Base-by-base conservation (phyloP, 2,113 vertebrate species). In the Chrysemys picta region DNA sequence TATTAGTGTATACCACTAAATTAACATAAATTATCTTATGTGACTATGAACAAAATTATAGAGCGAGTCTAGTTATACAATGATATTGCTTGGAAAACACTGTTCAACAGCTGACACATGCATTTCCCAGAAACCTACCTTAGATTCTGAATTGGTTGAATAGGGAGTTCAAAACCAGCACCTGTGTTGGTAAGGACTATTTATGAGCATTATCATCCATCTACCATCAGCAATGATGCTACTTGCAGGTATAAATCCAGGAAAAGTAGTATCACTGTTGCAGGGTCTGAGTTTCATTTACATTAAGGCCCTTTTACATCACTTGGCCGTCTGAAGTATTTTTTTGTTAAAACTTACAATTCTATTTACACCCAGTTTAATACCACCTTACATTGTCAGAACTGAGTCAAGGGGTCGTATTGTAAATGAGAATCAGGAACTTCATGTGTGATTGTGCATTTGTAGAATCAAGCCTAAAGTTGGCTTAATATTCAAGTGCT, bases 111-210 rank as follows among this genome's bases (percentile, higher is more conserved):
- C 81, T 85, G 57, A 85, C 80, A 95, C 80, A 96, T 47, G 29
- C 49, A 54, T 92, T 95, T 56, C 75, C 94, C 75, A 90, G 79
- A 98, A 97, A 89, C 25, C 89, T 29, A 88, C 75, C 76, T 95
- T 96, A 87, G 57, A 93, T 85, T 93, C 91, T 50, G 78, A 96
- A 88, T 47, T 90, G 50, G 24, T 50, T 92, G 89, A 88, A 93
- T 87, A 94, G 80, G 80, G 59, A 1, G 4, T 90, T 94, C 53
- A 83, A 93, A 97, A 93, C 31, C 11, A 62, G 38, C 42, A 2
- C 0, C 95, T 76, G 89, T 91, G 87, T 88, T 87, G 81, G 16
- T 11, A 12, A 1, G 78, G 21, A 25, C 54, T 83, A 53, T 90
- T 96, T 80, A 76, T 56, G 91, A 88, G 94, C 84, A 94, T 53